These are phyloP conservation scores for Macrochelys suwanniensis DNA, from an alignment of 2,797 vertebrate genomes.

Conservation along the genomic window DNA sequence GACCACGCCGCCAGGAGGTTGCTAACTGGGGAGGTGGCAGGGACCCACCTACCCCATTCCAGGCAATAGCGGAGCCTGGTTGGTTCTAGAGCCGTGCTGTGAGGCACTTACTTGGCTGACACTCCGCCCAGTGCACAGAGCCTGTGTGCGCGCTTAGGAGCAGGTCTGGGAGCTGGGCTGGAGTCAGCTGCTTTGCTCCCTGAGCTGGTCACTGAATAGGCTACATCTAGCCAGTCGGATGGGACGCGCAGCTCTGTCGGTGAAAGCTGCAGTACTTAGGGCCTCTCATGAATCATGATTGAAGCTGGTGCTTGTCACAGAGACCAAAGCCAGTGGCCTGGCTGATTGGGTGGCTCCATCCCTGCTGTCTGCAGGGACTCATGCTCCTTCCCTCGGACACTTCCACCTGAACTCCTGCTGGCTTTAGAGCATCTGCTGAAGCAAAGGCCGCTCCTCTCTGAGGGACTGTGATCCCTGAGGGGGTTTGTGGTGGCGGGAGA, in stretches of 20 bases:
- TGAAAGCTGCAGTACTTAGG: neutral
- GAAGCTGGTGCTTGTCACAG: neutral
- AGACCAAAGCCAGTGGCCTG: neutral
- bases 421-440: neutral
- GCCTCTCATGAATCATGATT: neutral
- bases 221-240: neutral
- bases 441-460: neutral
- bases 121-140: no score
- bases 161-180: neutral
- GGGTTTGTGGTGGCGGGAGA: neutral
- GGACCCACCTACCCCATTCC: constrained; percentile 42
- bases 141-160: neutral
- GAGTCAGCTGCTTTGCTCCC: neutral
- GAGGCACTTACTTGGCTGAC: no score
- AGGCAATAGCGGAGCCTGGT: neutral
- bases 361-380: neutral
- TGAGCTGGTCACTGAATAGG: neutral
- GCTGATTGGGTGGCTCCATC: neutral
- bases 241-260: no score
- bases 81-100: no score
- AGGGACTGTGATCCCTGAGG: neutral
- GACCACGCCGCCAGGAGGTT: no score
- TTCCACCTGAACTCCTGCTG: neutral
- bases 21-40: fast-evolving
- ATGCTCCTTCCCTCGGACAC: neutral